A percentile compares a stretch with the other conserved stretches of the same genome.
Evolutionary conservation across 1,140 invertebrate species (phyloP).

Genomic region (Drosophila santomea): DNA sequence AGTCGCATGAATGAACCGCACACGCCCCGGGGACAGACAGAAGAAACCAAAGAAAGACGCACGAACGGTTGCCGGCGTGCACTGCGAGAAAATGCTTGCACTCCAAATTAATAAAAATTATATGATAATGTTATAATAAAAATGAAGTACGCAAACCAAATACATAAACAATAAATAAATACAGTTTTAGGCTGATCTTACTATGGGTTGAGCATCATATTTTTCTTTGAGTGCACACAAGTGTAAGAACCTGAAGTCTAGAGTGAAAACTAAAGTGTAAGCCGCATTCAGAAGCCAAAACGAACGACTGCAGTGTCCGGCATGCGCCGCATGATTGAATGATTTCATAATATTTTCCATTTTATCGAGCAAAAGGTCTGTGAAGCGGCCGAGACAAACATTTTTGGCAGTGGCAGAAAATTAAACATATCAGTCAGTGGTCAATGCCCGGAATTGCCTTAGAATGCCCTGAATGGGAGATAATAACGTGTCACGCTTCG

Average conservation of each 20-base stretch:
- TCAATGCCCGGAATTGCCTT: conserved; percentile 19
- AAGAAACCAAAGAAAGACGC: conserved; percentile 16
- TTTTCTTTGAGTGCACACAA: background rate
- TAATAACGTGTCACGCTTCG: conserved; percentile 66
- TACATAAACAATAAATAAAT: too few relatives aligned
- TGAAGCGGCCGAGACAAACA: background rate
- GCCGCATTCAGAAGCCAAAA: conserved; percentile 20
- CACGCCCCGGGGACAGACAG: conserved; percentile 28
- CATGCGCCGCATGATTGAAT: conserved; percentile 72
- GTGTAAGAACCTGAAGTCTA: background rate
- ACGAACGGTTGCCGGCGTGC: background rate
- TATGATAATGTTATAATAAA: too few relatives aligned
- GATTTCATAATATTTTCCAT: conserved; percentile 74
- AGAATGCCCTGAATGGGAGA: conserved; percentile 21
- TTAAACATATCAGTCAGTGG: conserved; percentile 64
- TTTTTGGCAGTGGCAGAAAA: conserved; percentile 14
- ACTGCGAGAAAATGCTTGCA: conserved; percentile 4
- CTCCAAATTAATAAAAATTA: background rate
- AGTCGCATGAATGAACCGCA: conserved; percentile 72
- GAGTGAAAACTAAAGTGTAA: conserved; percentile 11
- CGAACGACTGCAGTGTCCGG: conserved; percentile 42
- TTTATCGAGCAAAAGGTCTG: conserved; percentile 57
- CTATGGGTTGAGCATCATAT: background rate
- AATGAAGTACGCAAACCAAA: too few relatives aligned
- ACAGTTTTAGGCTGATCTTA: too few relatives aligned